Conservation (phyloP, 2,113 vertebrate genomes). For the Manacus vitellinus region DNA sequence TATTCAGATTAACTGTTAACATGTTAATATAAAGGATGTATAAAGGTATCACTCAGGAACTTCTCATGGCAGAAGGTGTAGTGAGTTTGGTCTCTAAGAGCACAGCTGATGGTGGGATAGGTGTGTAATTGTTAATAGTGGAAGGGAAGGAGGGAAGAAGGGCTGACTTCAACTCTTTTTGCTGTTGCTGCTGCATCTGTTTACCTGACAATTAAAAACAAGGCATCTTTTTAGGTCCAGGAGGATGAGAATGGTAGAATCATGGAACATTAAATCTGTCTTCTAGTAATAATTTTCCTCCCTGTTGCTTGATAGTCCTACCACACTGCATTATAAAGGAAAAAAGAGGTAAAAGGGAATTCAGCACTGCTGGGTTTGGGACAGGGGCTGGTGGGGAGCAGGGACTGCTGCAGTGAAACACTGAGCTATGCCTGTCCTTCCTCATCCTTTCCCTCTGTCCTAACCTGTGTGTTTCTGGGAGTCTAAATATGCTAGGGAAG, state of each 20-base stretch:
- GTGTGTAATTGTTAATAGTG: not conserved
- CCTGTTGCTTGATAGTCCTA: not conserved
- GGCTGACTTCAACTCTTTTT: not conserved
- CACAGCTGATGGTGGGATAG: not conserved
- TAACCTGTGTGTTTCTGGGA: not conserved
- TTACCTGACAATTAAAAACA: not conserved
- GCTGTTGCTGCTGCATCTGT: not conserved
- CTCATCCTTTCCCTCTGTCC: not conserved
- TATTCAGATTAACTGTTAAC: not conserved
- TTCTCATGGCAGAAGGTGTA: not conserved
- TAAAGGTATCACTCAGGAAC: not conserved
- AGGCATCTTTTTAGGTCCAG: not conserved
- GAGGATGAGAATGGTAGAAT: not conserved
- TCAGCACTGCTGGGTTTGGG: not conserved
- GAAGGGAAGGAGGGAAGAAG: not conserved
- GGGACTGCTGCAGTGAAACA: fast-evolving
- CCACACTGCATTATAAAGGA: not conserved
- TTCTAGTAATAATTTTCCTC: not conserved
- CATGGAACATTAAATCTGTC: fast-evolving
- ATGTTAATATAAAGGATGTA: not conserved
- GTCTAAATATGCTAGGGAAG: not conserved
- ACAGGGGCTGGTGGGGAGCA: not conserved
- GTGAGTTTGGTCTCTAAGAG: not conserved
- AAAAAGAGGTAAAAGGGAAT: not conserved
- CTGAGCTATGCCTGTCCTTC: not conserved